phyloP scores from a whole-genome alignment of 2,113 vertebrate genomes.

The Aplodontia rufa region DNA sequence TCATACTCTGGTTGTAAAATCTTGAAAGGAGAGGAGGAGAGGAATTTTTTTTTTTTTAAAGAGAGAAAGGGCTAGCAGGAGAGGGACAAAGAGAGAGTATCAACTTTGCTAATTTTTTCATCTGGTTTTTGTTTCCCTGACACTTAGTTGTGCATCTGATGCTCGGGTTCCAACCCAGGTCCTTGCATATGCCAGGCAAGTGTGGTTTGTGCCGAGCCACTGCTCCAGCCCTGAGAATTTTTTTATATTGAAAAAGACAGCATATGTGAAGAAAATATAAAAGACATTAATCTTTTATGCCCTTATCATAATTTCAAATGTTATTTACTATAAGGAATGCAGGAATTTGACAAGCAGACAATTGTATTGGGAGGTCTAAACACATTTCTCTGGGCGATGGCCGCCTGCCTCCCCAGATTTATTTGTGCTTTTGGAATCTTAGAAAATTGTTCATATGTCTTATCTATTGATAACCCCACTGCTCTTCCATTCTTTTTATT shows the following conservation, averaged over 20 bases:
- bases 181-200: no score
- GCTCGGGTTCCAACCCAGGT: no score
- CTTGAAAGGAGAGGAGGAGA: neutral
- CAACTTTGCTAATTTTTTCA: no score
- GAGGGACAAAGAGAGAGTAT: no score
- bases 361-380: neutral
- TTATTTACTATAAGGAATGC: neutral
- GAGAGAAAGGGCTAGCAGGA: no score
- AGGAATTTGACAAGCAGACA: neutral
- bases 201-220: no score
- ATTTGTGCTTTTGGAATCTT: neutral
- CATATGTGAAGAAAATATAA: neutral
- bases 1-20: neutral
- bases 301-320: neutral
- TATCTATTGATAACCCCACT: neutral
- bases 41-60: no score
- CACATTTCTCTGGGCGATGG: neutral
- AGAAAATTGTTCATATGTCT: neutral
- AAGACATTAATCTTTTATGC: neutral
- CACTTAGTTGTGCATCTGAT: no score
- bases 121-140: no score
- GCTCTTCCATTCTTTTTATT: neutral
- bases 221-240: no score
- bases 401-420: neutral
- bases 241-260: neutral